Evolutionary conservation across 2,797 vertebrate species (phyloP).

Genomic region (Aratinga solstitialis): DNA sequence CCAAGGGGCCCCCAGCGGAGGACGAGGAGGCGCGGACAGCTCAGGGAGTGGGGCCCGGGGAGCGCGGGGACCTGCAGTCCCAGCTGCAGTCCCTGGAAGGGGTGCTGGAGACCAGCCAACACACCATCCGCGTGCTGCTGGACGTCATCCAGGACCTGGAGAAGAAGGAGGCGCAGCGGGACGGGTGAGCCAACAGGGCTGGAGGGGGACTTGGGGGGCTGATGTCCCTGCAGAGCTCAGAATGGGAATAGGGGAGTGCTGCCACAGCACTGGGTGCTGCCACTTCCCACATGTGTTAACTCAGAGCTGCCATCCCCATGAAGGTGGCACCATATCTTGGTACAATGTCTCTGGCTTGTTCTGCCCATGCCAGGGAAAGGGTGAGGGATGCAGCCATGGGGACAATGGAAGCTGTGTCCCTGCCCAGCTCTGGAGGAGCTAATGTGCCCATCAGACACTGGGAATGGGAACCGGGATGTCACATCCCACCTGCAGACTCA

Average conservation of each 20-base stretch:
- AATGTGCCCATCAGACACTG: fast-evolving
- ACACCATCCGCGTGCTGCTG: constrained; percentile 88
- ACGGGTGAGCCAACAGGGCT: constrained; percentile 78
- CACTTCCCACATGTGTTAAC: fast-evolving
- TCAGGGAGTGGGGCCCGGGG: constrained; percentile 59
- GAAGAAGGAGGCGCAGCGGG: constrained; percentile 88
- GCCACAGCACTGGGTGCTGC: not conserved
- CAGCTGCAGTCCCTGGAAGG: constrained; percentile 88
- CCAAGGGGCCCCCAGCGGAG: constrained; percentile 77
- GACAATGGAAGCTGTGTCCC: not conserved
- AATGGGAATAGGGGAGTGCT: fast-evolving
- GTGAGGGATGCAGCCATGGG: not conserved
- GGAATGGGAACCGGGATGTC: not conserved
- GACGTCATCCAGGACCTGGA: constrained; percentile 92
- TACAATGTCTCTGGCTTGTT: fast-evolving
- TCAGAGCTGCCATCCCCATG: fast-evolving
- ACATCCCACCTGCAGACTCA: not conserved
- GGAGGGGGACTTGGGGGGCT: fast-evolving
- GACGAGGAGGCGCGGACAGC: constrained; percentile 70
- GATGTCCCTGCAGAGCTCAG: fast-evolving
- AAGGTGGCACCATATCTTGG: fast-evolving
- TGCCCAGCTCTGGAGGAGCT: not conserved
- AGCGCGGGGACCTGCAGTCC: constrained; percentile 81
- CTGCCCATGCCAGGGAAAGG: fast-evolving
- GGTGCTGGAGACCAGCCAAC: constrained; percentile 89